Conservation (phyloP, 2,113 vertebrate species). For the Psammodynastes pulverulentus region DNA sequence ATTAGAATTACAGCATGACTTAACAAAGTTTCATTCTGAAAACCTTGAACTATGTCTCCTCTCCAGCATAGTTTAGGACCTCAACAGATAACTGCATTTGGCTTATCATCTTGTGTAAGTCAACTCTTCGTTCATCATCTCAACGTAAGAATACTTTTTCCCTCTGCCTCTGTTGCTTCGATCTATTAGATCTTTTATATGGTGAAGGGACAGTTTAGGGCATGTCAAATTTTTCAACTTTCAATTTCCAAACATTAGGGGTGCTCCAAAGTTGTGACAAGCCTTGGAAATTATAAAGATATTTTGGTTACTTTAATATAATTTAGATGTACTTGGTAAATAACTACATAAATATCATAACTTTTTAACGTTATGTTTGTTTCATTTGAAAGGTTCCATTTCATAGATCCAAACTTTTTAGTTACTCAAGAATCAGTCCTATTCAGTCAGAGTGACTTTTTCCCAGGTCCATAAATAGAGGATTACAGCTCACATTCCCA, state of each 20-base stretch:
- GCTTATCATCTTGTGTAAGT: neutral
- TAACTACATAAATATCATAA: no score
- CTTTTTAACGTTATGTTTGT: no score
- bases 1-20: neutral
- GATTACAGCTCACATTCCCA: neutral
- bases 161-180: neutral
- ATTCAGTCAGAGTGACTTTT: neutral
- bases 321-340: no score
- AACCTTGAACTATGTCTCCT: neutral
- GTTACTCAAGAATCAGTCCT: neutral
- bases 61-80: neutral
- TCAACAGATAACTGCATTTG: neutral
- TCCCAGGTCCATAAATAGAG: neutral
- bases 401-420: neutral
- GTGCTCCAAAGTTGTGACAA: no score
- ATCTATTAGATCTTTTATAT: neutral
- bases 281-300: no score
- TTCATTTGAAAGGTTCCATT: neutral
- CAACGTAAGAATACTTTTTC: neutral
- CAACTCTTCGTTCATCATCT: neutral
- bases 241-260: no score
- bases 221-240: no score
- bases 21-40: neutral
- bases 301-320: no score
- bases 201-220: neutral